These are phyloP conservation scores for Lithophane leautieri DNA, from an alignment of 2,888 invertebrate species.

Conservation along the genomic window DNA sequence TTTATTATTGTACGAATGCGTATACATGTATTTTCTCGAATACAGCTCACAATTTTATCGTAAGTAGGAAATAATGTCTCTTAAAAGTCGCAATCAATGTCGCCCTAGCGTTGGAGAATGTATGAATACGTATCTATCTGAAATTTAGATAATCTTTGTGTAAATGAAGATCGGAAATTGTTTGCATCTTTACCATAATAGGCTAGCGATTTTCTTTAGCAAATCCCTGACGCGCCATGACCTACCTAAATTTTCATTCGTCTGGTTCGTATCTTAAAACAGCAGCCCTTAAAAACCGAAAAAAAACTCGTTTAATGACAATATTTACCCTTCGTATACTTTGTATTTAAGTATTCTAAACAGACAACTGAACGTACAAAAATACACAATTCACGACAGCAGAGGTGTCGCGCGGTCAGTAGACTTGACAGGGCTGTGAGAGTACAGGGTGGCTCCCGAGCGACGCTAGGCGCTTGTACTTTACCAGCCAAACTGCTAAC, in stretches of 20 bases:
- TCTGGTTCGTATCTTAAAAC: background rate
- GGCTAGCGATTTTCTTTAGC: background rate
- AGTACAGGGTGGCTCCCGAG: background rate
- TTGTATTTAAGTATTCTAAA: conserved; percentile 1
- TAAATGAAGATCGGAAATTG: conserved; percentile 9
- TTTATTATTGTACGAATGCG: conserved; percentile 90
- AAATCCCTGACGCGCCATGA: conserved; percentile 39
- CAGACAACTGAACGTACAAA: background rate
- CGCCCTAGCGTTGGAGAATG: conserved; percentile 12
- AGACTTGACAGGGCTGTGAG: background rate
- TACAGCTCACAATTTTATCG: conserved; percentile 83
- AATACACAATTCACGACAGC: background rate
- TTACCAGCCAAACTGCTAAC: background rate
- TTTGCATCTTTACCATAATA: background rate
- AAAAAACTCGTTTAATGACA: background rate
- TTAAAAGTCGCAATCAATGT: conserved; percentile 33
- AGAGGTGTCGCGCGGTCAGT: background rate
- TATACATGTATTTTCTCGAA: conserved; percentile 88
- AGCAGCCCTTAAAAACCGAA: background rate
- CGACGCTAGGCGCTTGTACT: background rate
- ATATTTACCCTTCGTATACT: conserved; percentile 34
- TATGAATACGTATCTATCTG: conserved; percentile 14
- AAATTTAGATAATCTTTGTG: conserved; percentile 14
- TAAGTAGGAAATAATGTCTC: conserved; percentile 60
- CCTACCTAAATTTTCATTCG: conserved; percentile 5